phyloP scores from a whole-genome alignment of 2,113 vertebrate species.

The Epinephelus moara region DNA sequence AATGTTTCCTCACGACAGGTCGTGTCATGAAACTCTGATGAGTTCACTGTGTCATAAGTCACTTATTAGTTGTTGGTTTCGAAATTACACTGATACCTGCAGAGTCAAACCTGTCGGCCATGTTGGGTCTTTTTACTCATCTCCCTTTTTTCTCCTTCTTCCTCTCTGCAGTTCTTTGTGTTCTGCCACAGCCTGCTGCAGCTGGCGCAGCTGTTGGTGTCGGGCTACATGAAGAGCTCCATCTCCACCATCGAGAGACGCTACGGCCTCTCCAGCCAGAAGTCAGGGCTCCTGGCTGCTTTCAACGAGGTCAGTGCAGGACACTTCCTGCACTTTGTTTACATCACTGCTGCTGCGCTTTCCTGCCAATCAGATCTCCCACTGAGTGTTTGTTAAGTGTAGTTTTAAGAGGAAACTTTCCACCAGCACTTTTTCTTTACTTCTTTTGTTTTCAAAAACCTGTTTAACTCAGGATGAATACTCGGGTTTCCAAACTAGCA shows the following conservation, averaged over 20 bases:
- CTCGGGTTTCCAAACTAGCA: too few species aligned
- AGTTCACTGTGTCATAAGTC: not conserved
- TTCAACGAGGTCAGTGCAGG: constrained; percentile 91
- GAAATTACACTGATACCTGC: too few species aligned
- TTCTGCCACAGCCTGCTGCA: constrained; percentile 94
- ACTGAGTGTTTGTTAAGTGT: too few species aligned
- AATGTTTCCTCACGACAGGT: not conserved
- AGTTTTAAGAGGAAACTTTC: too few species aligned
- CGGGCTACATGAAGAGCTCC: constrained; percentile 94
- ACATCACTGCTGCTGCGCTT: too few species aligned
- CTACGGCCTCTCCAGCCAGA: constrained; percentile 94
- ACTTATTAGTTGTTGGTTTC: not conserved
- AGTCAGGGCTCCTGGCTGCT: constrained; percentile 89
- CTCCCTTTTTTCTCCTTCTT: too few species aligned
- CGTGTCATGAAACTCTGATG: too few species aligned
- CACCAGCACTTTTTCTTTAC: too few species aligned
- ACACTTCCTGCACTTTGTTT: not conserved
- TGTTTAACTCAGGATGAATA: too few species aligned
- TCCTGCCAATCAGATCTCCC: too few species aligned
- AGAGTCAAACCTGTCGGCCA: not conserved
- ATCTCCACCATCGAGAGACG: constrained; percentile 95
- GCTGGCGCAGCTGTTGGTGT: constrained; percentile 91
- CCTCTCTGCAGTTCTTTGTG: constrained; percentile 89
- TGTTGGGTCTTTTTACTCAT: not conserved
- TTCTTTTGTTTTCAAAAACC: too few species aligned